Percentiles rank a stretch among this genome's conserved stretches.
Evolutionary conservation across 2,888 invertebrate genomes (phyloP).

Genomic region (Watsonalla cultraria): DNA sequence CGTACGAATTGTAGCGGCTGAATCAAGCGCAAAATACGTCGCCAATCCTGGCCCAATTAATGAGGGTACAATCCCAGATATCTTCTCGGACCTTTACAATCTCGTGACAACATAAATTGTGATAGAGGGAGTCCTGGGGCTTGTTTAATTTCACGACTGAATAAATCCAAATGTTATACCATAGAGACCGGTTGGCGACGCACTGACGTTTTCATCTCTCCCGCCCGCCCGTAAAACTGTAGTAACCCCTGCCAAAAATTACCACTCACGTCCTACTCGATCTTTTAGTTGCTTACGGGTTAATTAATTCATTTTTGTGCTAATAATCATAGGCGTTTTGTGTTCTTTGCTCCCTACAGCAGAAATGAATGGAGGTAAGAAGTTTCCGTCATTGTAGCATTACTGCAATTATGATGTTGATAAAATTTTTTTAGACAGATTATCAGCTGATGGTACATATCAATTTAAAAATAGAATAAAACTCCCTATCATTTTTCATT

Average conservation of each 20-base stretch:
- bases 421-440: too few species aligned
- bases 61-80: slow-evolving; percentile 56
- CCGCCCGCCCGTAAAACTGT: slow-evolving; percentile 55
- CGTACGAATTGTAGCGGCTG: slow-evolving; percentile 8
- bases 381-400: too few species aligned
- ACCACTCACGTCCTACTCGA: slow-evolving; percentile 2
- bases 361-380: too few species aligned
- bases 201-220: slow-evolving; percentile 50
- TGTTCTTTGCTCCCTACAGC: too few species aligned
- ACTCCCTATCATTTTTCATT: too few species aligned
- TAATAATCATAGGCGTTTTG: too few species aligned
- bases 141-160: slow-evolving; percentile 77
- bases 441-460: too few species aligned
- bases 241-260: slow-evolving; percentile 35
- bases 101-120: slow-evolving; percentile 75
- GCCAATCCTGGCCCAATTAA: slow-evolving; percentile 54
- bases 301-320: too few species aligned
- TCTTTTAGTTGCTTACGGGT: too few species aligned
- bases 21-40: slow-evolving; percentile 46
- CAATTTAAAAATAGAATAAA: too few species aligned
- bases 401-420: too few species aligned
- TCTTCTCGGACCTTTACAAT: slow-evolving; percentile 56
- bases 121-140: slow-evolving; percentile 65
- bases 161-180: slow-evolving; percentile 74
- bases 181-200: slow-evolving; percentile 37